Evolutionary conservation across 2,797 vertebrate species (phyloP).

Genomic region (Sebastes elongatus): DNA sequence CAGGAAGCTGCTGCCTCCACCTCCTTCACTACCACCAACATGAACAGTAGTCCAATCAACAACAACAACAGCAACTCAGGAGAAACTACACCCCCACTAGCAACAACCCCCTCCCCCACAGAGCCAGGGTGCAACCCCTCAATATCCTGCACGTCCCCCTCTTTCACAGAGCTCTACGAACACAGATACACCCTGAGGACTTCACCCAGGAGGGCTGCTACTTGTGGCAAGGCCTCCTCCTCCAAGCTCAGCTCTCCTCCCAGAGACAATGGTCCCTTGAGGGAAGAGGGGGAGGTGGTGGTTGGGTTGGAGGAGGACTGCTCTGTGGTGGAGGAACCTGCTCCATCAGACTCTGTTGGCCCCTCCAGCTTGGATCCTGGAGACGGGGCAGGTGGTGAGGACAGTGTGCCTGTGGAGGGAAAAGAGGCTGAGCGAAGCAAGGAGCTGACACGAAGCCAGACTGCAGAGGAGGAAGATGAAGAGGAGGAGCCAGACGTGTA

Average conservation of each 20-base stretch:
- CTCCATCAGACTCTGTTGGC: constrained; percentile 49
- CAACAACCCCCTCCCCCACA: constrained; percentile 70
- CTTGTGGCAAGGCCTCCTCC: constrained; percentile 84
- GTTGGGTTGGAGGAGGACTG: constrained; percentile 76
- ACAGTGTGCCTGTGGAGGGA: constrained; percentile 56
- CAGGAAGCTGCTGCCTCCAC: constrained; percentile 58
- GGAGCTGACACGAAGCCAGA: constrained; percentile 82
- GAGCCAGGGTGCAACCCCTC: constrained; percentile 70
- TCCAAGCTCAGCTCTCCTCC: constrained; percentile 89
- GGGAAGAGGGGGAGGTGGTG: constrained; percentile 84
- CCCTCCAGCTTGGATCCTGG: constrained; percentile 69
- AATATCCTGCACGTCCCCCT: constrained; percentile 82
- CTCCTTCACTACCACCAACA: constrained; percentile 42
- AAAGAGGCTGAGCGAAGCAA: constrained; percentile 84
- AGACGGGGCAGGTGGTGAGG: constrained; percentile 76
- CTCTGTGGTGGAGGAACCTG: constrained; percentile 56
- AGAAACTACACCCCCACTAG: constrained; percentile 84
- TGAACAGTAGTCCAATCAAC: constrained; percentile 70
- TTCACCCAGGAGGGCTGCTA: constrained; percentile 90
- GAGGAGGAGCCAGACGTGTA: constrained; percentile 98
- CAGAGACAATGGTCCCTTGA: constrained; percentile 89
- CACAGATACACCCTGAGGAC: constrained; percentile 96
- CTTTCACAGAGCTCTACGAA: constrained; percentile 93
- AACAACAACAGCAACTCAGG: constrained; percentile 87
- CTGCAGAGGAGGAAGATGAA: constrained; percentile 71